Conservation (phyloP, 1,140 invertebrate species). For the Neuroterus valhalla region DNA sequence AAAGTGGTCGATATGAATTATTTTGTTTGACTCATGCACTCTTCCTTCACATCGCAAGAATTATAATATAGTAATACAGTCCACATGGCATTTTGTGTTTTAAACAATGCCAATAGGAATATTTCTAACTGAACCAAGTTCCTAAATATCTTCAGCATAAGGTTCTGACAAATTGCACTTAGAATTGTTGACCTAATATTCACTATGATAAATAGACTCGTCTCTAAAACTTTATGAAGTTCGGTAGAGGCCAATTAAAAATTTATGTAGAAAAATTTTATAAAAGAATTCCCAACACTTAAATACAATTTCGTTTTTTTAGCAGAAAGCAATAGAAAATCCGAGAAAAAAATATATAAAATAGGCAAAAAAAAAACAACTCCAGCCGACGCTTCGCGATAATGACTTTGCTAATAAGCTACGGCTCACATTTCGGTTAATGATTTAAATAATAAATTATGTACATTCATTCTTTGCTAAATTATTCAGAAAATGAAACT, state of each 20-base stretch:
- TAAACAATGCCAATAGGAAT: slow-evolving; percentile 1
- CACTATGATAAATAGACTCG: slow-evolving; percentile 17
- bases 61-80: slow-evolving; percentile 16
- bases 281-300: slow-evolving; percentile 21
- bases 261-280: slow-evolving; percentile 6
- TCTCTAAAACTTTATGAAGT: slow-evolving; percentile 1
- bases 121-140: neutral
- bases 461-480: slow-evolving; percentile 56
- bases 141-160: slow-evolving; percentile 52
- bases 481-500: slow-evolving; percentile 28
- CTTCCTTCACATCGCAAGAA: slow-evolving; percentile 15
- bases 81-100: neutral
- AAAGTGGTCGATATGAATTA: slow-evolving; percentile 10
- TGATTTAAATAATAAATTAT: slow-evolving; percentile 54
- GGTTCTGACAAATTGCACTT: slow-evolving; percentile 57
- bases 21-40: slow-evolving; percentile 12
- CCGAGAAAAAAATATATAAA: slow-evolving; percentile 12
- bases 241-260: neutral
- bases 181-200: slow-evolving; percentile 40
- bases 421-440: slow-evolving; percentile 22
- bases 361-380: slow-evolving; percentile 27
- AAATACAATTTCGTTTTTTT: slow-evolving; percentile 9
- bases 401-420: slow-evolving; percentile 30
- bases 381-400: slow-evolving; percentile 5
- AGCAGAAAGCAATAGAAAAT: slow-evolving; percentile 9